Base-by-base conservation (phyloP, 1,140 invertebrate species). In the Heliconius melpomene region DNA sequence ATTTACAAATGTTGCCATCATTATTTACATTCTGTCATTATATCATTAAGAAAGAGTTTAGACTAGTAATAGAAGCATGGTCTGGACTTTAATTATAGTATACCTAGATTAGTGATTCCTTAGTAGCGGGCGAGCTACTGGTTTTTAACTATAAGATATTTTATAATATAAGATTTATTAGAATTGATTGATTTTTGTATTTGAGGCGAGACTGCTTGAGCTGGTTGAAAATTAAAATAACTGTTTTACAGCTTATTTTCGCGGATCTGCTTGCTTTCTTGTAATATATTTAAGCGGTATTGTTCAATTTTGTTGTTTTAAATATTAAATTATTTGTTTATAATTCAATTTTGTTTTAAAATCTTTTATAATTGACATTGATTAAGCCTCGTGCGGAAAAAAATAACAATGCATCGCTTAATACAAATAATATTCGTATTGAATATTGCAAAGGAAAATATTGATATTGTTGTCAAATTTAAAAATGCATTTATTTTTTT, bases 121-220 rank as follows among this genome's bases (percentile, higher is more conserved):
- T 82, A 84, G 76, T 75, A 76, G 85, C 85, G 85, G 85, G 85
- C 85, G 83, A 84, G 85, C 85, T 84, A 79, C 80, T 82, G 71
- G 81, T 82, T 74, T 52, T 82, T 80, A 57, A 77, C n/a, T 81
- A 54, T 83, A 83, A 81, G 82, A 76, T 78, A 79, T 76, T n/a
- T 79, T 66, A 46, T 74, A 52, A 20, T 52, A 52, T 79, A 75
- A 70, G 72, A 20, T 46, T 60, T 70, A 70, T 66, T 74, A 74
- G 50, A 20, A 18, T 7, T 66, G 26, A 50, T 75, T 20, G 50
- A 16, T 1, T 52, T 57, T 32, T 57, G 52, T 66, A 29, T 29
- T 29, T 66, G 23, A 29, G 60, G 54, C n/a, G 54, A 29, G 26
- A 66, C 23, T 66, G 60, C 60, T 66, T 66, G 23, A 29, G 60